Percentiles rank a stretch among this genome's conserved stretches.
Evolutionary conservation across 2,797 vertebrate species (phyloP).

Genomic region (Scyliorhinus canicula): DNA sequence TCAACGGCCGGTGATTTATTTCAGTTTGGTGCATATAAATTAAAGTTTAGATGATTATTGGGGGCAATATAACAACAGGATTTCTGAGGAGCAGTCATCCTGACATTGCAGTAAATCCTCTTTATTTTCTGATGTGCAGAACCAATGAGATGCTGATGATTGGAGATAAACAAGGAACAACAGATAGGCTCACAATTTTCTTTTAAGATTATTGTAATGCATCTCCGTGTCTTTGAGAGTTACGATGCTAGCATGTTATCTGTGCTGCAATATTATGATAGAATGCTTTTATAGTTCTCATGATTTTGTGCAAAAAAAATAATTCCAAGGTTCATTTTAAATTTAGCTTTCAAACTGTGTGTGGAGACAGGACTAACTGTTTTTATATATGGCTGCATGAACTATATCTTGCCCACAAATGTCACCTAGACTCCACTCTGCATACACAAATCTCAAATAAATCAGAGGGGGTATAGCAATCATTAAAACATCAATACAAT

Average conservation of each 20-base stretch:
- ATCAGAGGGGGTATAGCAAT: background rate
- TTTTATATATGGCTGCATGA: background rate
- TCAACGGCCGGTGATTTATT: background rate
- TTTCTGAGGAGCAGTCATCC: background rate
- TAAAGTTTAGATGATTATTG: background rate
- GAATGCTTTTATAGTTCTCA: background rate
- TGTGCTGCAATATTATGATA: background rate
- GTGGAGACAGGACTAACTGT: background rate
- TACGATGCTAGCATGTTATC: background rate
- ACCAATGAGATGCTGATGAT: background rate
- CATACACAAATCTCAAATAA: background rate
- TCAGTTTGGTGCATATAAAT: background rate
- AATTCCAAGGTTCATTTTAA: background rate
- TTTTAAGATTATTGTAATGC: background rate
- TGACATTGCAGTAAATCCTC: background rate
- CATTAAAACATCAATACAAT: background rate
- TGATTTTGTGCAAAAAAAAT: background rate
- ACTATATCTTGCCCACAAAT: background rate
- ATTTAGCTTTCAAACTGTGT: background rate
- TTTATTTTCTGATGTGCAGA: background rate
- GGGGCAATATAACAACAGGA: background rate
- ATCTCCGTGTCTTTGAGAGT: background rate
- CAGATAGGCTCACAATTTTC: constrained; percentile 8
- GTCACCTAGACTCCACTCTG: background rate
- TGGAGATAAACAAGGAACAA: background rate